These are phyloP conservation scores for Parazoanthus atlanticus DNA, from an alignment of 92 coral and sea anemone species.

Conservation along the genomic window DNA sequence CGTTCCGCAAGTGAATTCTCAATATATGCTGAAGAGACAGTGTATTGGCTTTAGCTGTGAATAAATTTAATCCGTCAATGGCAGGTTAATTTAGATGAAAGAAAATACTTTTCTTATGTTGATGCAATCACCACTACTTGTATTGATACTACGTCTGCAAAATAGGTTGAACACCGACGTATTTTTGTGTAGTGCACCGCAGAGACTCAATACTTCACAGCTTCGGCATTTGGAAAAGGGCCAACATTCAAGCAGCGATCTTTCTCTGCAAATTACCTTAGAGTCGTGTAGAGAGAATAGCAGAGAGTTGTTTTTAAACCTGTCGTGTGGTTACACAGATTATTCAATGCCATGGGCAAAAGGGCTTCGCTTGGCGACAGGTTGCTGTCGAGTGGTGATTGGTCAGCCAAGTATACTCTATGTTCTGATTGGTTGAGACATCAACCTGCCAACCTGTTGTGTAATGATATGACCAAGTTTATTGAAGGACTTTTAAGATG, in stretches of 20 bases:
- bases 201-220: constrained; percentile 8
- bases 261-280: neutral
- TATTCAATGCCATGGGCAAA: constrained; percentile 35
- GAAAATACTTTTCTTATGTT: constrained; percentile 63
- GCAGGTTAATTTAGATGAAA: constrained; percentile 62
- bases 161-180: constrained; percentile 31
- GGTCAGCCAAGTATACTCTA: constrained; percentile 40
- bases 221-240: constrained; percentile 16
- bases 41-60: constrained; percentile 55
- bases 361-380: constrained; percentile 47
- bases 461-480: constrained; percentile 43
- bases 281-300: constrained; percentile 15
- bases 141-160: constrained; percentile 11
- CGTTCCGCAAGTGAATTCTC: neutral
- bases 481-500: constrained; percentile 33
- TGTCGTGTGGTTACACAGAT: constrained; percentile 14
- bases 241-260: constrained; percentile 21
- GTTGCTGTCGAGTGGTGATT: constrained; percentile 50
- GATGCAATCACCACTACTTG: constrained; percentile 25
- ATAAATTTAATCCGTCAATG: constrained; percentile 58
- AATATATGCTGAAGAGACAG: constrained; percentile 46
- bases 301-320: constrained; percentile 24
- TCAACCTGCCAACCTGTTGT: constrained; percentile 68
- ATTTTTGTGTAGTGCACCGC: constrained; percentile 7
- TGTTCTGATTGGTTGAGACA: constrained; percentile 49